Conservation (phyloP, 92 coral and sea anemone species). For the Pocillopora meandrina region DNA sequence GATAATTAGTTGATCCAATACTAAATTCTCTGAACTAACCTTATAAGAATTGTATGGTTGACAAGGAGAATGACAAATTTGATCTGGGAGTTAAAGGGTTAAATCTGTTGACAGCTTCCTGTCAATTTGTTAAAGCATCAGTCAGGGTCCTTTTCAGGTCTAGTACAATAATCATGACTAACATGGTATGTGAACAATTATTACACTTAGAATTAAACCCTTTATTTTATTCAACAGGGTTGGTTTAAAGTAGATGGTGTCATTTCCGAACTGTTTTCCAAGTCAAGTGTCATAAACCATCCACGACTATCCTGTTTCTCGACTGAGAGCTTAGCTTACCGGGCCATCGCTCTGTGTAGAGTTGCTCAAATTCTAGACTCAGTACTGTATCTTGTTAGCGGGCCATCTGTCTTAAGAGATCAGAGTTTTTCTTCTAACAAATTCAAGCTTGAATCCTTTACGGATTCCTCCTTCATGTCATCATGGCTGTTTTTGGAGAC, state of each 20-base stretch:
- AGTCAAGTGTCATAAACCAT: constrained; percentile 46
- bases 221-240: constrained; percentile 52
- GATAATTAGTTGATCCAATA: no score
- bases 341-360: constrained; percentile 84
- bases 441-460: constrained; percentile 76
- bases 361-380: constrained; percentile 89
- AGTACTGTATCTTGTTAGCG: constrained; percentile 74
- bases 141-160: no score
- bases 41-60: no score
- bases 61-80: no score
- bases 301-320: constrained; percentile 75
- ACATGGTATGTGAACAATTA: no score
- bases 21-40: no score
- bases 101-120: no score
- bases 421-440: constrained; percentile 39
- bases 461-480: constrained; percentile 78
- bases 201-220: no score
- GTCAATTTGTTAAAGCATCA: no score
- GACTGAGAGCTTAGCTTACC: constrained; percentile 78
- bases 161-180: no score
- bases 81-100: no score
- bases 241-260: constrained; percentile 80
- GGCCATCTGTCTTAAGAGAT: constrained; percentile 80
- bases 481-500: constrained; percentile 53
- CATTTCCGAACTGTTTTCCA: constrained; percentile 77